Percentiles rank a stretch among this genome's conserved stretches.
Evolutionary conservation across 2,113 vertebrate genomes (phyloP).

Genomic region (Jaculus jaculus): DNA sequence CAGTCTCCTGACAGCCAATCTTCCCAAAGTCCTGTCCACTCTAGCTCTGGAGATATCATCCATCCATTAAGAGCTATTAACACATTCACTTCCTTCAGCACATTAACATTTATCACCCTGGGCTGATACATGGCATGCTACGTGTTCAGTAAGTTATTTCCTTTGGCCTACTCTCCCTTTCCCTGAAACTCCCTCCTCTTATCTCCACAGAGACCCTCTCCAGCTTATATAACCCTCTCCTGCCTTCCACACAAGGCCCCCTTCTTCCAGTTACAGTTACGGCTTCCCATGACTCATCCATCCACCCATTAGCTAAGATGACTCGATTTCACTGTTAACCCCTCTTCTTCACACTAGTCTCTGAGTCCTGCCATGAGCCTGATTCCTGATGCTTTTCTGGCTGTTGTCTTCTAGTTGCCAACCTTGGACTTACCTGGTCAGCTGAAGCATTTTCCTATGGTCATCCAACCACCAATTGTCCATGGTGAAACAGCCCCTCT

Average conservation of each 20-base stretch:
- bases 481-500: neutral
- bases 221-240: neutral
- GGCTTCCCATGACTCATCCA: neutral
- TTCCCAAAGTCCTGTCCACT: neutral
- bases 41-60: neutral
- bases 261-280: neutral
- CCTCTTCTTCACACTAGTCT: neutral
- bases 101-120: neutral
- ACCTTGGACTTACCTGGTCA: neutral
- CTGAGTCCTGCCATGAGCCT: neutral
- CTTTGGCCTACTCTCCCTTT: neutral
- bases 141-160: neutral
- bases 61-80: neutral
- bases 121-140: neutral
- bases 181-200: neutral
- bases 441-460: neutral
- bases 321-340: neutral
- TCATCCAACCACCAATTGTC: neutral
- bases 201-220: neutral
- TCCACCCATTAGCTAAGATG: neutral
- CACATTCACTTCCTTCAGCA: neutral
- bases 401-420: neutral
- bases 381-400: neutral
- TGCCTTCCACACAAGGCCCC: neutral
- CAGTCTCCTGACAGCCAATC: neutral